Percentiles rank a stretch among this genome's conserved stretches.
Evolutionary conservation across 2,797 vertebrate genomes (phyloP).

Genomic region (Agapornis canus): DNA sequence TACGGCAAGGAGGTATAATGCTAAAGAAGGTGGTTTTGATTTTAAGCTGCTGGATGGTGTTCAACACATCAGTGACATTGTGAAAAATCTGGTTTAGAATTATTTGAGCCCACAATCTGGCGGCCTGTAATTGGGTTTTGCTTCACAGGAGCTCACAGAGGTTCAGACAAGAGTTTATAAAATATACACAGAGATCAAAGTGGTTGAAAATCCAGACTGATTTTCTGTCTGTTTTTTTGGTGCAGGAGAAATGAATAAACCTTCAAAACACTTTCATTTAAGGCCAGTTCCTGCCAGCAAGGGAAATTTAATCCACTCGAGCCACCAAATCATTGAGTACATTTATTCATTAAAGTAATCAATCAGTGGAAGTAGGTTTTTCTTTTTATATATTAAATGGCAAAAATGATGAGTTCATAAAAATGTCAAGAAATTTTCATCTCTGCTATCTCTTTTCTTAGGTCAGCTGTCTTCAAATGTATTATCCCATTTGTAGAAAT

Average conservation of each 20-base stretch:
- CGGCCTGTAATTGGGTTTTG: constrained; percentile 43
- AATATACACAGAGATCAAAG: constrained; percentile 54
- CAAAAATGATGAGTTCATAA: constrained; percentile 76
- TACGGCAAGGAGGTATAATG: not conserved
- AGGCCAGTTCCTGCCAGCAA: constrained; percentile 61
- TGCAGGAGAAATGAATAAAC: constrained; percentile 36
- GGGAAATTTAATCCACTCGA: constrained; percentile 72
- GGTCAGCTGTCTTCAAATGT: constrained; percentile 64
- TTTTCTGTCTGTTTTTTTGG: not conserved
- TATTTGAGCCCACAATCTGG: not conserved
- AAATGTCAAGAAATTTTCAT: constrained; percentile 74
- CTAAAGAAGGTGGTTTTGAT: not conserved
- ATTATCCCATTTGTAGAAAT: constrained; percentile 47
- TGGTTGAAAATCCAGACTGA: constrained; percentile 59
- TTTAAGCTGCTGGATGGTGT: not conserved
- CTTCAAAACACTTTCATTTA: constrained; percentile 64
- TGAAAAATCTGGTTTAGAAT: constrained; percentile 54
- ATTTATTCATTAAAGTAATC: constrained; percentile 79
- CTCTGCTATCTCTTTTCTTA: constrained; percentile 71
- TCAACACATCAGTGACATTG: not conserved
- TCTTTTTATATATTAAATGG: constrained; percentile 72
- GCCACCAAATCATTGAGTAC: constrained; percentile 62
- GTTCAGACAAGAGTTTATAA: constrained; percentile 28
- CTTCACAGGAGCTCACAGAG: not conserved
- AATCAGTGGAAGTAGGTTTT: constrained; percentile 71